These are phyloP conservation scores for Epicauta chinensis DNA, from an alignment of 1,140 invertebrate genomes.

Conservation along the genomic window DNA sequence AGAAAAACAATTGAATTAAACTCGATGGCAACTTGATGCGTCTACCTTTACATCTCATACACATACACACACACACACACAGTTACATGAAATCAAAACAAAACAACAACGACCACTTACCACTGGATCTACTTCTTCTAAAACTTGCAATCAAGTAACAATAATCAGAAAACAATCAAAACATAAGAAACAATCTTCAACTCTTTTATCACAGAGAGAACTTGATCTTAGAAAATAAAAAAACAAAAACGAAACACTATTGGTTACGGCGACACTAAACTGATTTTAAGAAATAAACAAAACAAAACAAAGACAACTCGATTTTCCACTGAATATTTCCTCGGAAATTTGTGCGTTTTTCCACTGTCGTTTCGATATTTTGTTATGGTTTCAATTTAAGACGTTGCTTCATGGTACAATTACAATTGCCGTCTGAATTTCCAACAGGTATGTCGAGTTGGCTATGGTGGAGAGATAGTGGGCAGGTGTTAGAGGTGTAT, in stretches of 20 bases:
- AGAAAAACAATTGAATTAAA: too few species aligned
- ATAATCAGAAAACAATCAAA: too few species aligned
- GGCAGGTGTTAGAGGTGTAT: too few species aligned
- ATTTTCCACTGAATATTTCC: neutral
- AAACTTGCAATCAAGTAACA: neutral
- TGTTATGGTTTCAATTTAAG: neutral
- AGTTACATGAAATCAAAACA: neutral
- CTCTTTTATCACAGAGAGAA: too few species aligned
- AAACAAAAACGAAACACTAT: too few species aligned
- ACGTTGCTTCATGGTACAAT: conserved; percentile 5
- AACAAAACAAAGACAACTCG: neutral
- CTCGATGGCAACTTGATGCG: too few species aligned
- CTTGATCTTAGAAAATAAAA: too few species aligned
- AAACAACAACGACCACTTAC: conserved; percentile 1
- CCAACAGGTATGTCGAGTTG: conserved; percentile 16
- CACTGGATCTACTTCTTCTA: neutral
- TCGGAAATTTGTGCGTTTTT: conserved; percentile 3
- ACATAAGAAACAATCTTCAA: too few species aligned
- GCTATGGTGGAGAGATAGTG: neutral
- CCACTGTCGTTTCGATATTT: neutral
- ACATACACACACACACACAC: too few species aligned
- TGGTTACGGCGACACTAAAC: too few species aligned
- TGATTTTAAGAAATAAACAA: too few species aligned
- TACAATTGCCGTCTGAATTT: conserved; percentile 9
- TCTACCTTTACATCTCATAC: too few species aligned